Percentiles rank a stretch among this genome's conserved stretches.
These are phyloP conservation scores for Drepanosiphum platanoidis DNA, from an alignment of 2,888 invertebrate species.

Conservation along the genomic window DNA sequence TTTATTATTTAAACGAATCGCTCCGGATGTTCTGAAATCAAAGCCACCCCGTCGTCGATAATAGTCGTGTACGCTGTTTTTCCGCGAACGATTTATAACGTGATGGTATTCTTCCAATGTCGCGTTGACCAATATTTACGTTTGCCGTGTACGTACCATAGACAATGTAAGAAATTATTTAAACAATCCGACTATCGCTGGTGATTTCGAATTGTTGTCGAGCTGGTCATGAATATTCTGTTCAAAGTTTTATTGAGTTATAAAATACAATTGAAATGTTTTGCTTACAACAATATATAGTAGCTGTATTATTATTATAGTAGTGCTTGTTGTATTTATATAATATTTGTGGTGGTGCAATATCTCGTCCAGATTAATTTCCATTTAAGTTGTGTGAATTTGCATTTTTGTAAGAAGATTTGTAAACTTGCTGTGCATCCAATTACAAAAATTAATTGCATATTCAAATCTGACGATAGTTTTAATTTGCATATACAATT, in stretches of 20 bases:
- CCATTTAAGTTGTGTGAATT: constrained; percentile 39
- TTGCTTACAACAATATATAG: neutral
- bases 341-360: constrained; percentile 16
- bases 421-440: constrained; percentile 27
- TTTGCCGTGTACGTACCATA: neutral
- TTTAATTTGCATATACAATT: constrained; percentile 36
- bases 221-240: neutral
- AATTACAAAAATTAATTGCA: constrained; percentile 53
- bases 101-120: neutral
- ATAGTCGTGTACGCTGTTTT: no score
- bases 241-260: neutral
- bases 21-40: no score
- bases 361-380: constrained; percentile 36
- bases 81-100: no score
- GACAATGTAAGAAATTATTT: neutral
- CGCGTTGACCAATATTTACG: neutral
- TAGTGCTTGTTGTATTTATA: neutral
- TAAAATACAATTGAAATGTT: neutral
- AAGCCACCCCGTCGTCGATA: no score
- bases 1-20: no score
- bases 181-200: neutral
- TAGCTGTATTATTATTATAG: neutral
- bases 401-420: constrained; percentile 53
- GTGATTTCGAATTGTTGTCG: neutral
- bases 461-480: constrained; percentile 41